These are phyloP conservation scores for Drosophila setifemur DNA, from an alignment of 1,140 invertebrate genomes.

Conservation along the genomic window DNA sequence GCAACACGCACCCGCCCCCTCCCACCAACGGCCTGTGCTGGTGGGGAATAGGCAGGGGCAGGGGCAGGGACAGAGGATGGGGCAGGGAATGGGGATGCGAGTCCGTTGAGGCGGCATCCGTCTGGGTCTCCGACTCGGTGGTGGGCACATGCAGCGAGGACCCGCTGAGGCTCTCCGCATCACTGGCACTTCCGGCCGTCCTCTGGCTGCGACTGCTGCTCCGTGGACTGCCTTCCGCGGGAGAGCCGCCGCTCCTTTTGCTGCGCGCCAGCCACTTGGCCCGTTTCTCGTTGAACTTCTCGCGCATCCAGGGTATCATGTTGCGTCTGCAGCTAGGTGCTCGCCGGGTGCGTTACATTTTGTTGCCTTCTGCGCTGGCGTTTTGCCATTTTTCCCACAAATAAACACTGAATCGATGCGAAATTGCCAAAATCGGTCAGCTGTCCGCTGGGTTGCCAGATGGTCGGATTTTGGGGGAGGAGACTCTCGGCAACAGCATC, in stretches of 20 bases:
- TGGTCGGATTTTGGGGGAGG: too few relatives aligned
- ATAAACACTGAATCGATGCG: constrained; percentile 49
- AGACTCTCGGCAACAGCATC: too few relatives aligned
- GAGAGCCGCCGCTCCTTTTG: constrained; percentile 26
- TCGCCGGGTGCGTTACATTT: constrained; percentile 8
- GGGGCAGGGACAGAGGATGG: too few relatives aligned
- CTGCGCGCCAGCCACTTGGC: constrained; percentile 73
- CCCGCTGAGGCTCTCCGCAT: constrained; percentile 51
- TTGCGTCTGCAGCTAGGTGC: constrained; percentile 51
- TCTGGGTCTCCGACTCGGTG: constrained; percentile 59
- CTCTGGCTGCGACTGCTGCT: constrained; percentile 33
- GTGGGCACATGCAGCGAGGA: constrained; percentile 41
- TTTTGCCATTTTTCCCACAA: constrained; percentile 15
- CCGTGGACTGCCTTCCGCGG: constrained; percentile 12
- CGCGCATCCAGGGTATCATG: constrained; percentile 82
- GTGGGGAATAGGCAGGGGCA: too few relatives aligned
- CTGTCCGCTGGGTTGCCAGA: constrained; percentile 41
- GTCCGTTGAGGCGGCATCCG: constrained; percentile 29
- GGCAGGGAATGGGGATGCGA: not conserved
- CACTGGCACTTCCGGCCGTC: constrained; percentile 29
- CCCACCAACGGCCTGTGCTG: constrained; percentile 19
- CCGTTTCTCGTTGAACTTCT: constrained; percentile 77
- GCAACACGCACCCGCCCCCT: constrained; percentile 52
- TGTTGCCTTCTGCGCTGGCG: constrained; percentile 24
- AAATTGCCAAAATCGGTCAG: constrained; percentile 17